These are phyloP conservation scores for Irena cyanogastra DNA, from an alignment of 2,113 vertebrate species.

Conservation along the genomic window DNA sequence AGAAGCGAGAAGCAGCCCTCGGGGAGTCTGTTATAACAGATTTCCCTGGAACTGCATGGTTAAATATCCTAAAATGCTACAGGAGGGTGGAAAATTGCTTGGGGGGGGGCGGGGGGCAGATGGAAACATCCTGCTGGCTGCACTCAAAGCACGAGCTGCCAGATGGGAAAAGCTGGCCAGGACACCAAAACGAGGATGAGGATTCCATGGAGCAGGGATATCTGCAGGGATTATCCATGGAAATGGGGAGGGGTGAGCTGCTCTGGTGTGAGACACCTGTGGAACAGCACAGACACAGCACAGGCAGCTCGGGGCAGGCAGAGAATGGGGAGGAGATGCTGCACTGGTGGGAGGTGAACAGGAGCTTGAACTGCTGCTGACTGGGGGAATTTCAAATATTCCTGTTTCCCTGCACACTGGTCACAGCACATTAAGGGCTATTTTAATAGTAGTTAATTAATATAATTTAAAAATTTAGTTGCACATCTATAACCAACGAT, in stretches of 20 bases:
- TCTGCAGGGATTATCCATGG: not conserved
- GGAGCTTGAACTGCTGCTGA: not conserved
- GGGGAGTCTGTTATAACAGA: not conserved
- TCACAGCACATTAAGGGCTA: not conserved
- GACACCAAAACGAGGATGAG: not conserved
- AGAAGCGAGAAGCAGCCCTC: not conserved
- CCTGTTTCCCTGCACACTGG: not conserved
- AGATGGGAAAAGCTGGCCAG: not conserved
- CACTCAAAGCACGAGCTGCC: not conserved
- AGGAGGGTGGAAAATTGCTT: not conserved
- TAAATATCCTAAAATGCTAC: not conserved
- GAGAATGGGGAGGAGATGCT: not conserved
- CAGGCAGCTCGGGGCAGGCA: not conserved
- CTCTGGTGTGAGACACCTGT: too few relatives aligned
- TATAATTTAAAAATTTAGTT: not conserved
- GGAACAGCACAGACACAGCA: not conserved
- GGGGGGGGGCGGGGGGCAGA: not conserved
- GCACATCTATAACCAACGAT: accelerated
- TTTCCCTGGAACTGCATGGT: not conserved
- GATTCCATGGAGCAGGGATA: not conserved
- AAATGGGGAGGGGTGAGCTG: not conserved
- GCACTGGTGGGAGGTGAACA: not conserved
- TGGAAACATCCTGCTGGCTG: not conserved
- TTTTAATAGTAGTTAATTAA: not conserved
- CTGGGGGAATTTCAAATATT: not conserved